Evolutionary conservation across 2,888 invertebrate genomes (phyloP).

Genomic region (Euplexia lucipara): DNA sequence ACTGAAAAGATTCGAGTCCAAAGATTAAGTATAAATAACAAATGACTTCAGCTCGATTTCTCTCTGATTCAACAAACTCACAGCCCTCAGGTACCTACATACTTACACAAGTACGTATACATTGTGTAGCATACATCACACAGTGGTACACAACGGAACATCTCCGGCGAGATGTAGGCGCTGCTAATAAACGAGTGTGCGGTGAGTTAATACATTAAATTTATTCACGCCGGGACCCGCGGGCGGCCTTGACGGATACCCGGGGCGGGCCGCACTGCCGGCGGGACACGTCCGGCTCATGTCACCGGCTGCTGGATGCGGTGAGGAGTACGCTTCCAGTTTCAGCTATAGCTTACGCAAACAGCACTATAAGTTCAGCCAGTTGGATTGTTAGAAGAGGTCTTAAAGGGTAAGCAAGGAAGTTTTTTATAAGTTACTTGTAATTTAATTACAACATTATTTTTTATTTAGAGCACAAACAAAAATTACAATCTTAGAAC

Average conservation of each 20-base stretch:
- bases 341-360: no score
- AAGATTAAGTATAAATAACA: no score
- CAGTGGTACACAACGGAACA: neutral
- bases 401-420: no score
- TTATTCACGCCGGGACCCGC: constrained; percentile 70
- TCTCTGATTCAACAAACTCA: neutral
- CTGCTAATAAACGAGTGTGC: constrained; percentile 59
- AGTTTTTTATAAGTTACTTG: no score
- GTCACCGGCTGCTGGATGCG: no score
- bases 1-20: no score
- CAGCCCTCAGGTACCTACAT: neutral
- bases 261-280: constrained; percentile 31
- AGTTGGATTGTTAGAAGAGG: no score
- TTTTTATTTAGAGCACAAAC: no score
- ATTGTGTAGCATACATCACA: constrained; percentile 1
- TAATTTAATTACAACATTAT: no score
- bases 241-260: constrained; percentile 44
- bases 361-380: no score
- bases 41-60: neutral
- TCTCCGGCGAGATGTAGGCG: constrained; percentile 17
- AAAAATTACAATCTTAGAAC: no score
- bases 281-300: constrained; percentile 10
- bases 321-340: no score
- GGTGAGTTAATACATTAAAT: constrained; percentile 75
- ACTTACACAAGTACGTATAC: neutral